Evolutionary conservation across 2,113 vertebrate genomes (phyloP).

Genomic region (Paedocypris sp.): DNA sequence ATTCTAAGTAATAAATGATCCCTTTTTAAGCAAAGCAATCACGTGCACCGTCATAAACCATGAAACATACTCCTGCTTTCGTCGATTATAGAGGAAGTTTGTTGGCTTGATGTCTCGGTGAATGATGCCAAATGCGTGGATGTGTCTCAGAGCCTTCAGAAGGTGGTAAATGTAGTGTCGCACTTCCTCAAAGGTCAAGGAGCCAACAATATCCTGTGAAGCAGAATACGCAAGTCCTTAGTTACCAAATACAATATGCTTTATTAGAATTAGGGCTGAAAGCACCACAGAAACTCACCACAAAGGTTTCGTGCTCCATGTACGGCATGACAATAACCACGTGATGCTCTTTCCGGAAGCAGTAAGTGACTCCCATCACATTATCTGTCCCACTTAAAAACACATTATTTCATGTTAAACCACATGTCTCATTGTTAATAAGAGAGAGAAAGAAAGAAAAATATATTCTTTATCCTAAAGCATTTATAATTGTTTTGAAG

Average conservation of each 20-base stretch:
- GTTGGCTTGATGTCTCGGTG: conserved; percentile 94
- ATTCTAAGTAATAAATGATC: too few species aligned
- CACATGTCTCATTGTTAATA: not conserved
- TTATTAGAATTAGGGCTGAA: conserved; percentile 10
- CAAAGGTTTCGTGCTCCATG: conserved; percentile 84
- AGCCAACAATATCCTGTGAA: conserved; percentile 80
- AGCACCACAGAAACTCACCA: conserved; percentile 61
- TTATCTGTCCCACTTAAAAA: conserved; percentile 74
- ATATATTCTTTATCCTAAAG: too few species aligned
- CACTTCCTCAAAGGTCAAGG: conserved; percentile 81
- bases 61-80: conserved; percentile 69
- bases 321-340: conserved; percentile 97
- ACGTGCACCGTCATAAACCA: not conserved
- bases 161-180: conserved; percentile 89
- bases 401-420: not conserved
- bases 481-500: too few species aligned
- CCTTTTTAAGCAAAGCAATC: too few species aligned
- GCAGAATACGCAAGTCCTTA: conserved; percentile 15
- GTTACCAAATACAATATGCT: not conserved
- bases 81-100: conserved; percentile 72
- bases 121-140: conserved; percentile 93
- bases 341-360: conserved; percentile 90
- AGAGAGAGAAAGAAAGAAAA: too few species aligned
- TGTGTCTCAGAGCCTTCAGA: conserved; percentile 79
- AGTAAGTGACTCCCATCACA: conserved; percentile 91